These are phyloP conservation scores for Drosophila neonasuta DNA, from an alignment of 2,888 invertebrate species.

Conservation along the genomic window DNA sequence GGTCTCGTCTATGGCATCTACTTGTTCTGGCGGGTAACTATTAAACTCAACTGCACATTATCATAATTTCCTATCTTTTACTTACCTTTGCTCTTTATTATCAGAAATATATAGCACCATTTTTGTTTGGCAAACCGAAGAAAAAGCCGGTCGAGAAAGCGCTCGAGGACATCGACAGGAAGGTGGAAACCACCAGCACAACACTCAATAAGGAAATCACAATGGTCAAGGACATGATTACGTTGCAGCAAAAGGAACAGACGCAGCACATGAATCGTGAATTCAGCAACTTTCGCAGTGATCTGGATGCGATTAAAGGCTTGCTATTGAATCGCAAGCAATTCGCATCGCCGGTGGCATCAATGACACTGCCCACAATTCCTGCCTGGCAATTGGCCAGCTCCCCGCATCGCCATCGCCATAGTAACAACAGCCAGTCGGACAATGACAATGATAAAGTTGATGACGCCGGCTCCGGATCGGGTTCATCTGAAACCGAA, in stretches of 20 bases:
- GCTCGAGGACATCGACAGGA: slow-evolving; percentile 87
- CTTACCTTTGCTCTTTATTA: slow-evolving; percentile 35
- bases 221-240: slow-evolving; percentile 86
- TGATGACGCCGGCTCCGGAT: slow-evolving; percentile 85
- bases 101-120: slow-evolving; percentile 86
- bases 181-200: slow-evolving; percentile 84
- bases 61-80: neutral
- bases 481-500: slow-evolving; percentile 88
- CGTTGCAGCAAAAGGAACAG: slow-evolving; percentile 81
- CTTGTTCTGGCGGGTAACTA: slow-evolving; percentile 89
- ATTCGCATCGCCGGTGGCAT: slow-evolving; percentile 87
- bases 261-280: slow-evolving; percentile 84
- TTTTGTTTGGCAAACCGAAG: slow-evolving; percentile 87
- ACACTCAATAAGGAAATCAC: slow-evolving; percentile 86
- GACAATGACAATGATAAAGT: slow-evolving; percentile 82
- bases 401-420: slow-evolving; percentile 78
- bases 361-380: slow-evolving; percentile 86
- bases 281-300: slow-evolving; percentile 86
- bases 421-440: slow-evolving; percentile 77
- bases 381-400: slow-evolving; percentile 90
- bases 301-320: slow-evolving; percentile 88
- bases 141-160: slow-evolving; percentile 87
- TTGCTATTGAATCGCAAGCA: slow-evolving; percentile 90
- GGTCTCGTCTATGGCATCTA: slow-evolving; percentile 90
- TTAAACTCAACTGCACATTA: neutral